Evolutionary conservation across 2,113 vertebrate genomes (phyloP), one percentile per base, ranked within the genome.

Genomic region (Coturnix japonica): DNA sequence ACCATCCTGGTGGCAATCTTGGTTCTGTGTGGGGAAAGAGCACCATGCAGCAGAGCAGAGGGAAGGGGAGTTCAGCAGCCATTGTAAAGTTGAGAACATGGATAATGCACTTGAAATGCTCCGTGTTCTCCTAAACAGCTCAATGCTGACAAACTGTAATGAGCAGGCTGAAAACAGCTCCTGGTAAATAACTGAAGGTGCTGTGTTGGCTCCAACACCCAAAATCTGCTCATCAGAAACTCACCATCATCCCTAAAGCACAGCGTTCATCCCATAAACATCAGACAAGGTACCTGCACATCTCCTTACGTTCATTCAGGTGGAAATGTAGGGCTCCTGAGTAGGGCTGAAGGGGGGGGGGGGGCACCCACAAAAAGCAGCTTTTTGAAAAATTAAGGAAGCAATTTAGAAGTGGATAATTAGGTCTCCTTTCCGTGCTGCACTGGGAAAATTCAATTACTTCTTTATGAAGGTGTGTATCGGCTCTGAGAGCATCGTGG

Each of bases 401-500:
- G 96, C 97, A 97, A 98, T 97, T 97, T 97, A 94, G 94, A 91
- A 97, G 93, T 71, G 85, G 93, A 80, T 97, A 97, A 98, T 97
- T 98, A 97, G 97, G 97, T 97, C 97, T 96, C 89, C 96, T 91
- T 91, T 95, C 97, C 61, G 72, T 85, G 95, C 95, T 87, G 95
- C 97, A 88, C 94, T 96, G 95, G 95, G 96, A 95, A 98, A 98
- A 98, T 98, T 97, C 96, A 97, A 97, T 97, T 97, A 97, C 95
- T 96, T 96, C 96, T 95, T 97, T 96, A 95, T 95, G 94, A 97
- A 97, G 95, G 95, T 97, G 91, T 95, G 94, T 12, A 95, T 96
- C 95, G 82, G 91, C 96, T 97, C 92, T 19, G 88, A 95, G 95
- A 95, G 88, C 69, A 94, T 90, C 72, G 39, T 92, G 61, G 64